These are phyloP conservation scores for Bucorvus abyssinicus DNA, from an alignment of 2,797 vertebrate species.

Conservation along the genomic window DNA sequence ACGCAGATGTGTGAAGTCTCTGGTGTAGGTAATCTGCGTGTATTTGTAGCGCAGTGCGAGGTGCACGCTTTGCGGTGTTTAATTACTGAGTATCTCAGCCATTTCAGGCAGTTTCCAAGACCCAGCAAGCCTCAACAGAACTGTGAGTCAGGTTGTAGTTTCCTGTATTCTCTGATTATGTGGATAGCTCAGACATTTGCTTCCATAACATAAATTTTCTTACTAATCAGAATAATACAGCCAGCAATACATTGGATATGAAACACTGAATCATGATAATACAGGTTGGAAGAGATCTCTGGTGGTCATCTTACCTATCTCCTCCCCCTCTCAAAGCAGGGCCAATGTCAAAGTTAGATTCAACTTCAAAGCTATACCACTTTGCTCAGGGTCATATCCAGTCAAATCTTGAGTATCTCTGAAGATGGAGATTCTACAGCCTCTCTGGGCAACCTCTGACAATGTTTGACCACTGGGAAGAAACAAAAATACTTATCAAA, in stretches of 20 bases:
- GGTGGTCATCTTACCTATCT: background rate
- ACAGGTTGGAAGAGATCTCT: background rate
- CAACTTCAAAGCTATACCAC: background rate
- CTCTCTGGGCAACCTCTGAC: background rate
- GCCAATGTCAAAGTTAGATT: background rate
- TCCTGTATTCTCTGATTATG: background rate
- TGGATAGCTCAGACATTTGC: background rate
- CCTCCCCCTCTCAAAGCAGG: background rate
- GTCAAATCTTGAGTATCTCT: background rate
- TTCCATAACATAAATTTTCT: background rate
- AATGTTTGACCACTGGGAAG: background rate
- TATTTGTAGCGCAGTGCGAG: background rate
- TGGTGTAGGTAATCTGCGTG: background rate
- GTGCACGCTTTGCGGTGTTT: background rate
- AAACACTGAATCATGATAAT: background rate
- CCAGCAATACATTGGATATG: background rate
- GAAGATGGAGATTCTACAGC: background rate
- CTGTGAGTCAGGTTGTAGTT: background rate
- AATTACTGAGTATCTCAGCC: background rate
- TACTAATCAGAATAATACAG: background rate
- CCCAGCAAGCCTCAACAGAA: background rate
- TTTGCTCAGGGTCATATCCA: background rate
- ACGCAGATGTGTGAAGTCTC: background rate
- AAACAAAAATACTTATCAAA: background rate
- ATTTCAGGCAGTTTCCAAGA: background rate